Base-by-base conservation (phyloP, 2,113 vertebrate species). In the Phoxinus phoxinus region DNA sequence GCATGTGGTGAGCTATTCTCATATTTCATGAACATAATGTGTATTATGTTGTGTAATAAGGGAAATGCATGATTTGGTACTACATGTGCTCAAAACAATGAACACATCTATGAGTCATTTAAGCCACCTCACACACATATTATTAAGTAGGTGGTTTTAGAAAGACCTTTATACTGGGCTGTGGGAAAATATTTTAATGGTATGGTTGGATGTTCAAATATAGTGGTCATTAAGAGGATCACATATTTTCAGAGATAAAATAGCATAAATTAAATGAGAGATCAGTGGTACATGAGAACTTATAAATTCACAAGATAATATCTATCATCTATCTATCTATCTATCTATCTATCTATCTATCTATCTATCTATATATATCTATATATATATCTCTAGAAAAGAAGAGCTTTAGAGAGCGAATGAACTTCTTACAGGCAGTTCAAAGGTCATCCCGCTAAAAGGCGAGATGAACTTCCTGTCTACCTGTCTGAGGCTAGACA, bases 401-500 rank as follows among this genome's bases (percentile, higher is more conserved):
- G 3, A 13, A 48, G 15, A 51, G 13, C 48, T 51, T 51, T 51
- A 51, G 48, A 48, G 13, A 51, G 48, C 13, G 13, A 48, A 12
- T 48, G 46, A 51, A 51, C 48, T 17, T 51, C 48, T 51, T 17
- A 51, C 48, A 5, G 15, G 13, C 15, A 51, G 48, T 17, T 51
- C 15, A 51, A 51, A 51, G 84, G 87, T 84, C 87, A 88, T n/a
- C 23, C 71, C 35, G 30, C 46, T 65, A 11, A 59, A 65, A 59
- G 79, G 79, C 32, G 35, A 75, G 44, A 81, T 27, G 23, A 32
- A 69, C 72, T 88, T 86, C 85, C 85, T 88, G 58, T 86, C 73
- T 72, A 86, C 85, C 85, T 89, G 85, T 85, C 77, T 85, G 77
- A 81, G 48, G 76, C 79, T 71, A 77, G 83, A 80, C 71, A 35